Evolutionary conservation across 2,888 invertebrate genomes (phyloP), one percentile per base, ranked within the genome.

Genomic region (Scaptomyza parva): DNA sequence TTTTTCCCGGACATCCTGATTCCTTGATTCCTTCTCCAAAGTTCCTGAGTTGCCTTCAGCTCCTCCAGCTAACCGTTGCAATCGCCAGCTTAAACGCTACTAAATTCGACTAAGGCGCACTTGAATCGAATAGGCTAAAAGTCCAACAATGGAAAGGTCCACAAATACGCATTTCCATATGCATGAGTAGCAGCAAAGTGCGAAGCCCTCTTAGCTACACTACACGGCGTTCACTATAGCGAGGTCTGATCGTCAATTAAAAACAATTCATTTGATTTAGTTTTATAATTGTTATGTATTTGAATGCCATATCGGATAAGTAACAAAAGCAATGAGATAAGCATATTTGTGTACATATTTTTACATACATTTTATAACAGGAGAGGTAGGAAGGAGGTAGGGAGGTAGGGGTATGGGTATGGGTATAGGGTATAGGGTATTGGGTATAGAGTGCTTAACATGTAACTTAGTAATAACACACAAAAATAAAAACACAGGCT

Each of bases 401-500:
- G 26, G 3, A 4, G 9, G 7, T 4, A 2, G 8, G 14, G 39
- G 9, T 24, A 53, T 26, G 43, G 4, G 22, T 28, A 28, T 11
- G 22, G 24, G 30, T 30, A 6, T 14, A n/a, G n/a, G n/a, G 41
- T 61, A 48, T 17, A 45, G 41, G 35, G 43, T 33, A 3, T 8
- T 54, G 44, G 20, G 39, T 17, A 4, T 17, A 6, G 17, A 6
- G 17, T 17, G 41, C 51, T 51, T 72, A 73, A 73, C 28, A 8
- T 28, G 3, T 64, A 73, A 65, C 70, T 76, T 76, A 74, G 52
- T 24, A 50, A 53, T 72, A 67, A 35, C 28, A 47, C 3, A n/a
- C n/a, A n/a, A 77, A 78, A 79, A 63, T 41, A 14, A 77, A 77
- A 85, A 68, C 66, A 71, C 66, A 69, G 74, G 54, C 66, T 62